Evolutionary conservation across 2,888 invertebrate genomes (phyloP), one percentile per base, ranked within the genome.

Genomic region (Polymixis lichenea): DNA sequence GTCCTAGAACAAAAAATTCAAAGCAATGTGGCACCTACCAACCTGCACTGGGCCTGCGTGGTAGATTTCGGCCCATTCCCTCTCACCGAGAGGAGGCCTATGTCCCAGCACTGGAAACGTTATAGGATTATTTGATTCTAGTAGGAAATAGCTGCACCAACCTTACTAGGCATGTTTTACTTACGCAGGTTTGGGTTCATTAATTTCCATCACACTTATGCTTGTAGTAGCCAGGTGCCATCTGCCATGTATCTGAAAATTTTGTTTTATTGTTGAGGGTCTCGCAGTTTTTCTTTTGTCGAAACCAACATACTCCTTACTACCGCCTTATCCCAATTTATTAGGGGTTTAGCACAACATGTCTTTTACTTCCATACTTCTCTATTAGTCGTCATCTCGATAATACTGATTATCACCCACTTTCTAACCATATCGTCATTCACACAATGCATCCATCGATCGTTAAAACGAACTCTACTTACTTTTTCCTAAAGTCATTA

Each of bases 181-280:
- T 85, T 43, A 83, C 83, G 0, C 2, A 17, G 51, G 3, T 25
- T 43, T 51, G 6, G 46, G 8, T 11, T 73, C 49, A 28, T 5
- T 55, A 17, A 25, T 19, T 64, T 64, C 6, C 65, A 64, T 62
- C 13, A 55, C 64, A 77, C 88, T 88, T 79, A 92, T 53, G 81
- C 82, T 83, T 94, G 93, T 28, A 93, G 67, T 4, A 92, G 53
- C 96, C 95, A 96, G 2, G 96, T 95, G 3, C 91, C 95, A 79
- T 96, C 95, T 9, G 95, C 93, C 83, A 95, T 90, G 69, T 93
- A 95, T 78, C 95, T 96, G 80, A 64, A 91, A 64, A n/a, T 9
- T 2, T n/a, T 43, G 17, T 9, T 6, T n/a, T 61, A 17, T 66
- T 66, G 32, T 17, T 13, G 9, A 17, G 1, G 3, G 7, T 17